Conservation (phyloP, 2,797 vertebrate genomes). For the Oreortyx pictus region DNA sequence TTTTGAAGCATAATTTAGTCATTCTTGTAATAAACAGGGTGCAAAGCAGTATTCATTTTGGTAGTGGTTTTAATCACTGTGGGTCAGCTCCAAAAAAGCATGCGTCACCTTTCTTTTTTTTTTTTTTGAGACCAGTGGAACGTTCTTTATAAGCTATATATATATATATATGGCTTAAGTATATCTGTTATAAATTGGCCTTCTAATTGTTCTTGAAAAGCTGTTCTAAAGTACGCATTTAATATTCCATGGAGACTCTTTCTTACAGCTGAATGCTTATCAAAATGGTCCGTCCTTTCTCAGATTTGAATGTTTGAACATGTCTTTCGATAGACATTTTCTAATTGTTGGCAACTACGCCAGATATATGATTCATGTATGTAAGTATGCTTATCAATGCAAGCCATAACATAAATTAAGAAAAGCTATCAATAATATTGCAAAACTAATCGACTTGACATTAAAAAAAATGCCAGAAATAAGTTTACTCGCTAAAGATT, state of each 20-base stretch:
- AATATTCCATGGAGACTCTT: not conserved
- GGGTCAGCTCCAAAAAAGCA: not conserved
- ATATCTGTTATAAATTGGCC: not conserved
- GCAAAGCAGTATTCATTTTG: not conserved
- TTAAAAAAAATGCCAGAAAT: constrained; percentile 3
- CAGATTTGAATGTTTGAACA: not conserved
- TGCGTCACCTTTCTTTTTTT: not conserved
- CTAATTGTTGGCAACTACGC: not conserved
- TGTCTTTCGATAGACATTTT: not conserved
- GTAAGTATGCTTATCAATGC: rapidly evolving
- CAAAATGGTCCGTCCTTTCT: not conserved
- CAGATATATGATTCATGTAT: not conserved
- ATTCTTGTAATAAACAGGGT: not conserved
- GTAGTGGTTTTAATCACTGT: not conserved
- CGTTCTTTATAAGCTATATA: not conserved
- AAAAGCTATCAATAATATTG: not conserved
- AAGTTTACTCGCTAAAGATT: not conserved
- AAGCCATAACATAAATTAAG: not conserved
- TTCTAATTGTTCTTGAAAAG: not conserved
- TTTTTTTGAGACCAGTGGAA: not conserved
- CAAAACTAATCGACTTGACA: not conserved
- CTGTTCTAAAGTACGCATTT: not conserved
- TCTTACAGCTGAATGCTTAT: not conserved
- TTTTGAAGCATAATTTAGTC: not conserved
- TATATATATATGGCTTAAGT: not conserved